Base-by-base conservation (phyloP, 2,113 vertebrate genomes). In the Pseudorasbora parva region DNA sequence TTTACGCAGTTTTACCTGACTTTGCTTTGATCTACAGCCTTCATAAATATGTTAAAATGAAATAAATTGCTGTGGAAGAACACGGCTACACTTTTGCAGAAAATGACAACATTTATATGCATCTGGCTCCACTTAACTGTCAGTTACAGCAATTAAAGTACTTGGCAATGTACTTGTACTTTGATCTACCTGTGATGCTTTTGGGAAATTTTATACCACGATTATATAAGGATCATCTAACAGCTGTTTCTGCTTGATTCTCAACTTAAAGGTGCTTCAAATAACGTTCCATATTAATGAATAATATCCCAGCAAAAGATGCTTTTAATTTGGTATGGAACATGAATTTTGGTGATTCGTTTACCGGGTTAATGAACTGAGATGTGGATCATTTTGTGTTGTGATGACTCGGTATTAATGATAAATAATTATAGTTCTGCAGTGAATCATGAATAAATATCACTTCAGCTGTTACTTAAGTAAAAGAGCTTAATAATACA, bases 161-260 rank as follows among this genome's bases (percentile, higher is more conserved):
- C 27, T 8, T 76, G 27, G 64, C 64, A 37, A 19, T 41, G 64
- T 21, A 68, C 33, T 69, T 69, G 19, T 69, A 41, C 51, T 76
- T 76, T 76, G 74, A 76, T 76, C 51, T n/a, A 76, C 74, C 49
- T n/a, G 30, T 54, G 27, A 12, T 23, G 30, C 30, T 76, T 76
- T 57, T 23, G 17, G 23, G 4, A 33, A 21, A 30, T 33, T 17
- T 30, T 74, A 1, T 54, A 17, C 21, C 15, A 19, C 4, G 2
- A 6, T 41, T 69, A 69, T 69, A 41, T 15, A 66, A 69, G 33
- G 33, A 69, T 69, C 25, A 51, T 74, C 71, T 19, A 10, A 9
- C 71, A 56, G 73, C 17, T 56, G 49, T 21, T 75, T 49, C 5
- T 75, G 45, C 72, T 21, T 19, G 47, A 51, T 30, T 74, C 8